Base-by-base conservation (phyloP, 2,113 vertebrate species). In the Centropristis striata region DNA sequence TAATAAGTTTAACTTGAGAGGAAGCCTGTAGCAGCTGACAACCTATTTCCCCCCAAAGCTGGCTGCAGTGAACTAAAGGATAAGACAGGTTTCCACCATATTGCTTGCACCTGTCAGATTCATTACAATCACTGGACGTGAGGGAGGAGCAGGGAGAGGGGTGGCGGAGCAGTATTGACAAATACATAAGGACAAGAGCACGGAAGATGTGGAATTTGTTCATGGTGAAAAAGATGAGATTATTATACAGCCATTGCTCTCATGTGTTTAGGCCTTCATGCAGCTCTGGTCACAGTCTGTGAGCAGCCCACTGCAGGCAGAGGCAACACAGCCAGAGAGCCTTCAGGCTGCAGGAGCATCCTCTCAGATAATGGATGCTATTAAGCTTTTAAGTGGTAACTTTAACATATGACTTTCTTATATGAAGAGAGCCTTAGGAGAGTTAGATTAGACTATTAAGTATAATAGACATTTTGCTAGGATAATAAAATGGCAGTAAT, bases 71-170 rank as follows among this genome's bases (percentile, higher is more conserved):
- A 80, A 81, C 42, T 83, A 75, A 86, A 88, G 77, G 83, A 87
- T 71, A 10, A 75, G 85, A 88, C 88, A 86, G 66, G 69, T 82
- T 84, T 89, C 76, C 79, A 87, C 78, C 81, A 84, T 88, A 85
- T 73, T 86, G 82, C 83, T 81, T 89, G 78, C 86, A 91, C 84
- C 90, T 91, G 90, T 90, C 92, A 87, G 82, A 87, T 89, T 81
- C 49, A 72, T 64, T 84, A 44, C 87, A 84, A 76, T 90, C 92
- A 88, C 21, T 25, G 23, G 83, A 58, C 77, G 47, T 53, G 69
- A 79, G 39, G 80, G 87, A 66, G 20, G 46, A 32, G 72, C 6
- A 8, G 11, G 42, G 60, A 58, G 68, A 23, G 44, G 42, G 15
- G 12, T 12, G 11, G n/a, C 16, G 60, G 65, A 81, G 60, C 49